Conservation (phyloP, 2,113 vertebrate genomes). For the Ammospiza caudacuta region DNA sequence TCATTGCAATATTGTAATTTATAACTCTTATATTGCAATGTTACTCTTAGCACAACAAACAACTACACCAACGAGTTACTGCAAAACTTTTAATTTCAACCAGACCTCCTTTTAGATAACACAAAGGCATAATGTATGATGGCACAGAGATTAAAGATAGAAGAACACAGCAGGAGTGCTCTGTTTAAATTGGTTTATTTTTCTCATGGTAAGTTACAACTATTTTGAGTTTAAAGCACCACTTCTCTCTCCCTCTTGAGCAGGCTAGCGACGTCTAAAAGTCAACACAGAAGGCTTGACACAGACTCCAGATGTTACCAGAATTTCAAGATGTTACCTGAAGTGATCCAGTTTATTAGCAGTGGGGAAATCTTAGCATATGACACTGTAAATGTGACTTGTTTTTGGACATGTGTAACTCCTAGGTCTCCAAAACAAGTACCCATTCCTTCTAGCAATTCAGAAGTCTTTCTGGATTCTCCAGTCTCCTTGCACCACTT, state of each 20-base stretch:
- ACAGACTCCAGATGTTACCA: background rate
- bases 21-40: background rate
- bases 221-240: background rate
- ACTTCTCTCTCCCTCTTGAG: background rate
- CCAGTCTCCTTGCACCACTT: background rate
- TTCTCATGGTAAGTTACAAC: background rate
- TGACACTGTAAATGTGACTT: background rate
- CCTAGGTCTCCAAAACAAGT: background rate
- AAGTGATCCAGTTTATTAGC: background rate
- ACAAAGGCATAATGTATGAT: background rate
- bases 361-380: background rate
- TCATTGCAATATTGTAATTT: background rate
- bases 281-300: background rate
- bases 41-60: background rate
- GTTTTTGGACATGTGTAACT: background rate
- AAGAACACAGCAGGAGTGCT: background rate
- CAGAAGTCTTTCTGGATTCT: background rate
- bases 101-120: background rate
- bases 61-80: background rate
- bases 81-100: background rate
- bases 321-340: background rate
- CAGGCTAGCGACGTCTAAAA: background rate
- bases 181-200: background rate
- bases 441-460: background rate
- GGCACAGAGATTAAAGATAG: background rate